Evolutionary conservation across 2,888 invertebrate genomes (phyloP).

Genomic region (Dynastes maya): DNA sequence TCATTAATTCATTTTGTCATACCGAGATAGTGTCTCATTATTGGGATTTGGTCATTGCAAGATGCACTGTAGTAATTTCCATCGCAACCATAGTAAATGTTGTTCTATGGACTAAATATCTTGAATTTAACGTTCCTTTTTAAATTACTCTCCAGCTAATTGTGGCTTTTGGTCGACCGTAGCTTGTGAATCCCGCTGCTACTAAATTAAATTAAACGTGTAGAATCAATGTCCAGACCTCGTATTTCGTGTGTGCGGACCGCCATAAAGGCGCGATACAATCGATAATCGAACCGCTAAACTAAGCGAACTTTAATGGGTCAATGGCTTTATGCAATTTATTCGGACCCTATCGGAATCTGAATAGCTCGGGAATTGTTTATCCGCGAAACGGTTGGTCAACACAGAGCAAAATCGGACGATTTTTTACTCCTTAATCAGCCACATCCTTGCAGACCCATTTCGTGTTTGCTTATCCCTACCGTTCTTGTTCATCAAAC

Average conservation of each 20-base stretch:
- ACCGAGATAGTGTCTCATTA: no score
- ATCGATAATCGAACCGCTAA: constrained; percentile 45
- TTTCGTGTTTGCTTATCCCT: not conserved
- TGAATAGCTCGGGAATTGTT: constrained; percentile 27
- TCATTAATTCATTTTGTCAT: no score
- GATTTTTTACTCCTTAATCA: constrained; percentile 21
- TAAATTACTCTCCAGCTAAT: no score
- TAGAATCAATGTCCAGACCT: not conserved
- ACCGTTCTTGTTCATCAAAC: not conserved
- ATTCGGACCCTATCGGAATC: constrained; percentile 34
- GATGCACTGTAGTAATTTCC: no score
- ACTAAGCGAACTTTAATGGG: constrained; percentile 46
- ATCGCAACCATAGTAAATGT: no score
- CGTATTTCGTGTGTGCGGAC: constrained; percentile 21
- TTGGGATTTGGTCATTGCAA: no score
- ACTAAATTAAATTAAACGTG: constrained; percentile 17
- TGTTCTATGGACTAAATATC: no score
- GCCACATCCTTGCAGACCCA: not conserved
- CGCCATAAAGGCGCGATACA: constrained; percentile 39
- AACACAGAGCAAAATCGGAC: not conserved
- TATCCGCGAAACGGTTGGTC: constrained; percentile 18
- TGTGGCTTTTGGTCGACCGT: no score
- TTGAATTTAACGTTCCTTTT: not conserved
- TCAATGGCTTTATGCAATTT: constrained; percentile 49
- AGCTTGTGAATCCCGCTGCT: no score